Evolutionary conservation across 2,888 invertebrate species (phyloP).

Genomic region (Prosopocoilus inquinatus): DNA sequence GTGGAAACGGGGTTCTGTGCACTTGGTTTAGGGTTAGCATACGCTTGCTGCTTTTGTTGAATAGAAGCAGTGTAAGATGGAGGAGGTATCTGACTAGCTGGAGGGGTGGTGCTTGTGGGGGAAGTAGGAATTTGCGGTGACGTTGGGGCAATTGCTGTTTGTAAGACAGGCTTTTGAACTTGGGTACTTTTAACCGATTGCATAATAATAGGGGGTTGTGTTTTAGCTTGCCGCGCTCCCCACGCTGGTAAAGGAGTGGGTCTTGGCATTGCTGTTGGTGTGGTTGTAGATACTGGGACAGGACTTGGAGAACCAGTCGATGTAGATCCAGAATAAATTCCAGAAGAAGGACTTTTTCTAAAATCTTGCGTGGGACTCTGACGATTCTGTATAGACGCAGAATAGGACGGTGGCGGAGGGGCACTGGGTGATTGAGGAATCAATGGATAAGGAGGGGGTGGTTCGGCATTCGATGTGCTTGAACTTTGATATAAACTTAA

Average conservation of each 20-base stretch:
- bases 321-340: constrained; percentile 80
- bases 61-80: constrained; percentile 81
- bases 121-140: constrained; percentile 65
- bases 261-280: constrained; percentile 66
- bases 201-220: constrained; percentile 94
- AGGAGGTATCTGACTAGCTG: constrained; percentile 64
- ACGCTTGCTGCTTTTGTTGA: constrained; percentile 55
- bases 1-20: constrained; percentile 46
- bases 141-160: constrained; percentile 92
- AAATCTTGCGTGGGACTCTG: constrained; percentile 82
- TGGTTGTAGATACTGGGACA: constrained; percentile 62
- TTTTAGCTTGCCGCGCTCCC: constrained; percentile 82
- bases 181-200: constrained; percentile 95
- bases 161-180: constrained; percentile 90
- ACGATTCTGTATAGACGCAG: constrained; percentile 81
- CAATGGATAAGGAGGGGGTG: constrained; percentile 58
- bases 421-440: constrained; percentile 55
- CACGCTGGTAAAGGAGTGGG: constrained; percentile 83
- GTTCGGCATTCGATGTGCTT: constrained; percentile 59
- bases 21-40: constrained; percentile 43
- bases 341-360: constrained; percentile 81
- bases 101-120: constrained; percentile 37
- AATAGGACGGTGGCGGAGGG: constrained; percentile 80
- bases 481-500: constrained; percentile 71
- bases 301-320: constrained; percentile 82